Evolutionary conservation across 1,140 invertebrate genomes (phyloP).

Genomic region (Brachionus koreanus): DNA sequence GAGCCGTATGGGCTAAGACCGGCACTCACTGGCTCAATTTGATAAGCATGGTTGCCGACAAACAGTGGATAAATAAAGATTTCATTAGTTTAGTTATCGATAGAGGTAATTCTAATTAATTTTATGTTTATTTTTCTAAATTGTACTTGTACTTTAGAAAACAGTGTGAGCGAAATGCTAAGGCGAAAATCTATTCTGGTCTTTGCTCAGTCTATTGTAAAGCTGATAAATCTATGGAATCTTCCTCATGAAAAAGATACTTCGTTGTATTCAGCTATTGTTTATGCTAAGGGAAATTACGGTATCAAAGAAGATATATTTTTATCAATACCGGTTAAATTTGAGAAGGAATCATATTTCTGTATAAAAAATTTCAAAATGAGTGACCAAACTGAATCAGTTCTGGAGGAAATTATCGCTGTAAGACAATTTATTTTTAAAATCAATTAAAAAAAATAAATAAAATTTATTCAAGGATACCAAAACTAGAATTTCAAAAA

Average conservation of each 20-base stretch:
- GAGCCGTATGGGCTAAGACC: constrained; percentile 39
- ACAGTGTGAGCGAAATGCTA: background rate
- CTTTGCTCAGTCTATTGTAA: constrained; percentile 34
- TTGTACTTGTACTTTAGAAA: constrained; percentile 4
- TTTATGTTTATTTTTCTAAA: background rate
- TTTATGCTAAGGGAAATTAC: constrained; percentile 33
- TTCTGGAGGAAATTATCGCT: background rate
- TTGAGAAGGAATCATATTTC: constrained; percentile 8
- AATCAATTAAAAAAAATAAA: background rate
- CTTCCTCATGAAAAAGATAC: background rate
- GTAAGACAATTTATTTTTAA: background rate
- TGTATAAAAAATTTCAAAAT: constrained; percentile 2
- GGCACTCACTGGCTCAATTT: constrained; percentile 38
- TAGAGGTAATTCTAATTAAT: background rate
- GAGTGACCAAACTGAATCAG: background rate
- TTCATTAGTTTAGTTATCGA: constrained; percentile 9
- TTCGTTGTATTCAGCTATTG: constrained; percentile 37
- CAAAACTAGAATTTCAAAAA: background rate
- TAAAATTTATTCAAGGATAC: constrained; percentile 14
- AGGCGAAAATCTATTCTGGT: constrained; percentile 1
- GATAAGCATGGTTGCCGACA: constrained; percentile 28
- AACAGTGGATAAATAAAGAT: constrained; percentile 35
- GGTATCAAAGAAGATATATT: constrained; percentile 19
- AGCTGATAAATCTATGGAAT: constrained; percentile 16
- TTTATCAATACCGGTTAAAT: constrained; percentile 36